phyloP scores from a whole-genome alignment of 2,888 invertebrate genomes.

The Brassicogethes aeneus region DNA sequence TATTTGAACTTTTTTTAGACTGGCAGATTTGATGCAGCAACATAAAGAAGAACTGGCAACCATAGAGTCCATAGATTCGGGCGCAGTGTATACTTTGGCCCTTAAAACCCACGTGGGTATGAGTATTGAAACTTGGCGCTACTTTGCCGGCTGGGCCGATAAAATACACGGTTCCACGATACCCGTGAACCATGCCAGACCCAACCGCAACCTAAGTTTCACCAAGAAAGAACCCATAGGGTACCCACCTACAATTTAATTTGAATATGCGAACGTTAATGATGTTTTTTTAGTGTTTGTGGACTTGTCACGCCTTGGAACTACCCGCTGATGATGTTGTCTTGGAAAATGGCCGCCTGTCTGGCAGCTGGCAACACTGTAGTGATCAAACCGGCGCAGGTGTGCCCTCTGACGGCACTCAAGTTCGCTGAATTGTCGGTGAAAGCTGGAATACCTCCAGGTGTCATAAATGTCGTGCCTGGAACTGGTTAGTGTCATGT shows the following conservation, averaged over 20 bases:
- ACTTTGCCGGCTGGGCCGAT: slow-evolving; percentile 96
- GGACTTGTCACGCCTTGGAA: slow-evolving; percentile 95
- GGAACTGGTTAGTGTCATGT: slow-evolving; percentile 60
- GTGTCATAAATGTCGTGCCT: slow-evolving; percentile 88
- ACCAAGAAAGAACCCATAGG: slow-evolving; percentile 89
- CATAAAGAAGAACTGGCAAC: slow-evolving; percentile 94
- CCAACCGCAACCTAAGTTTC: slow-evolving; percentile 80
- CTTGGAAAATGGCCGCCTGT: slow-evolving; percentile 98
- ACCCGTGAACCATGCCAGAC: slow-evolving; percentile 86
- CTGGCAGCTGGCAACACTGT: slow-evolving; percentile 95
- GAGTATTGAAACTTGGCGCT: slow-evolving; percentile 95
- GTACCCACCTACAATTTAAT: slow-evolving; percentile 41
- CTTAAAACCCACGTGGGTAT: slow-evolving; percentile 95
- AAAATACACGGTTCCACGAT: slow-evolving; percentile 90
- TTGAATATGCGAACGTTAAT: not conserved
- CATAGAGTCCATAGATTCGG: slow-evolving; percentile 87
- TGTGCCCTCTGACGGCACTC: slow-evolving; percentile 85
- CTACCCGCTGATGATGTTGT: slow-evolving; percentile 97
- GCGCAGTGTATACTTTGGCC: slow-evolving; percentile 94
- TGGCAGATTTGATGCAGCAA: slow-evolving; percentile 92
- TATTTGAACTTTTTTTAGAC: slow-evolving; percentile 39
- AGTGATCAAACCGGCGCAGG: slow-evolving; percentile 89
- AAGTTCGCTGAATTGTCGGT: slow-evolving; percentile 90
- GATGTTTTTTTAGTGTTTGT: slow-evolving; percentile 58
- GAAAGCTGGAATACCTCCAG: slow-evolving; percentile 87